These are phyloP conservation scores for Coilia nasus DNA, from an alignment of 2,797 vertebrate species.

Conservation along the genomic window DNA sequence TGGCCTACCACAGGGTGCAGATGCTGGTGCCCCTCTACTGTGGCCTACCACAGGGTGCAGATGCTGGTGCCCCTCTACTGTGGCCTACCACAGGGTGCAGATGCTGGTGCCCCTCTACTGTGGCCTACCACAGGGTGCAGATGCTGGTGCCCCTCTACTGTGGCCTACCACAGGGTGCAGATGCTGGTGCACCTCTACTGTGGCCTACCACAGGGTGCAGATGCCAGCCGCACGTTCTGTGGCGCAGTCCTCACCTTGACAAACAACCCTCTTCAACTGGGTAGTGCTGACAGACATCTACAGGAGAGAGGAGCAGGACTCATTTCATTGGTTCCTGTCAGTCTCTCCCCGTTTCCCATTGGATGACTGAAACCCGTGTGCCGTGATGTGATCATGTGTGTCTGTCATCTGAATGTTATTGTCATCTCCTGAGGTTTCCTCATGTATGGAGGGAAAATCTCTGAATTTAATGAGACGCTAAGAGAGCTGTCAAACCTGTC, in stretches of 20 bases:
- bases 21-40: too few relatives aligned
- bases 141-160: neutral
- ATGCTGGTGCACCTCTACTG: neutral
- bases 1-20: too few relatives aligned
- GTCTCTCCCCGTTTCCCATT: neutral
- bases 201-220: neutral
- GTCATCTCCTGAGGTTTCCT: neutral
- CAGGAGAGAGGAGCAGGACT: neutral
- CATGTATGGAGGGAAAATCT: neutral
- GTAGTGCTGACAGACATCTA: neutral
- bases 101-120: too few relatives aligned
- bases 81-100: too few relatives aligned
- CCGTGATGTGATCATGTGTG: neutral
- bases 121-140: too few relatives aligned
- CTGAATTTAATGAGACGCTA: neutral
- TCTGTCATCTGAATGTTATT: neutral
- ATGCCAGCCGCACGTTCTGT: neutral
- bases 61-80: too few relatives aligned
- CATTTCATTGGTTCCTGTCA: conserved; percentile 1
- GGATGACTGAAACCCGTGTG: neutral
- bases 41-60: too few relatives aligned
- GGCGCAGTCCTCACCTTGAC: neutral
- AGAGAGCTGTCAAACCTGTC: neutral
- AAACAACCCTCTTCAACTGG: neutral
- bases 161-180: too few relatives aligned